Percentiles rank a stretch among this genome's conserved stretches.
These are phyloP conservation scores for Cyrtorhinus lividipennis DNA, from an alignment of 1,140 invertebrate species.

Conservation along the genomic window DNA sequence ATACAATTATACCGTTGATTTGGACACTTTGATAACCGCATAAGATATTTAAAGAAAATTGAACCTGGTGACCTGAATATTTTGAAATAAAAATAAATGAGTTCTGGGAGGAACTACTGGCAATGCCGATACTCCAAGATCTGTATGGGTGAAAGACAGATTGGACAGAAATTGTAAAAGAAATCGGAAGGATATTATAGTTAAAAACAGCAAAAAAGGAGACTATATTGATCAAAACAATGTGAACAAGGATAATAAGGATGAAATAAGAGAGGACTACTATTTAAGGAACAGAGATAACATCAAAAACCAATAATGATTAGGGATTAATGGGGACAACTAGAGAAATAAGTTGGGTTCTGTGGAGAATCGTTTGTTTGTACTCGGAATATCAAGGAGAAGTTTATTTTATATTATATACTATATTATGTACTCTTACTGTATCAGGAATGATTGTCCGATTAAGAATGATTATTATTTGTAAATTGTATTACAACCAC, in stretches of 20 bases:
- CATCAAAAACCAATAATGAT: not conserved
- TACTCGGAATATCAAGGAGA: no score
- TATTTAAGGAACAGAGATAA: not conserved
- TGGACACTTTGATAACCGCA: not conserved
- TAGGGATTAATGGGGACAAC: no score
- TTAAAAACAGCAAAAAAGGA: not conserved
- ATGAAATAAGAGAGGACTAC: not conserved
- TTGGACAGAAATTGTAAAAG: not conserved
- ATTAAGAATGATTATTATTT: no score
- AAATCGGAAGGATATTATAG: not conserved
- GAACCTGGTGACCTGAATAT: not conserved
- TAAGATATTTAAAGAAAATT: not conserved
- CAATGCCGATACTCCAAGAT: not conserved
- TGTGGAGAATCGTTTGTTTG: no score
- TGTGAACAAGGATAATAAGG: not conserved
- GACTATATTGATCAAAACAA: not conserved
- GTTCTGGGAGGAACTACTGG: not conserved
- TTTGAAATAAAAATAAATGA: not conserved
- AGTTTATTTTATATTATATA: no score
- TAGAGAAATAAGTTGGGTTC: no score
- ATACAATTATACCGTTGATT: not conserved
- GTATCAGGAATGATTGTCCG: no score
- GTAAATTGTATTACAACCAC: no score
- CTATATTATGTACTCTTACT: no score
- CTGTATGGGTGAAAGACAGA: not conserved